Conservation (phyloP, 2,888 invertebrate genomes). For the Melipona beecheii region DNA sequence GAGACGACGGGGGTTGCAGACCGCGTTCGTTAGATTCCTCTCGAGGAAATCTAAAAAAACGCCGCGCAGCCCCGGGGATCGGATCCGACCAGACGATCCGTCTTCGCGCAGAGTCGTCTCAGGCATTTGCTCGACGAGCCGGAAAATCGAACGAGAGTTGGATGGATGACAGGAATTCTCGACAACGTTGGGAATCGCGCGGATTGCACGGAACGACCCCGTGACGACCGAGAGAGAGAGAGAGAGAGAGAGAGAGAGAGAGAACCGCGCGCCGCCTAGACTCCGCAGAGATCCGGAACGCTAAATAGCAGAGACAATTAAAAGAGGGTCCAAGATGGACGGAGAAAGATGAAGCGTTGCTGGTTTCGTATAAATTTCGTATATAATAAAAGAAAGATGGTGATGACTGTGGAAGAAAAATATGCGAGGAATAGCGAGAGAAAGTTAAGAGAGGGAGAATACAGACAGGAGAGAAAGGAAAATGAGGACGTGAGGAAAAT, state of each 20-base stretch:
- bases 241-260: neutral
- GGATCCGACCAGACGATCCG: conserved; percentile 60
- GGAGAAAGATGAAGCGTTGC: neutral
- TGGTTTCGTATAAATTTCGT: neutral
- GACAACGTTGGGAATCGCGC: conserved; percentile 34
- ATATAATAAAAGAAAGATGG: neutral
- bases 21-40: conserved; percentile 22
- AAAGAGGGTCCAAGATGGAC: neutral
- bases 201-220: conserved; percentile 26
- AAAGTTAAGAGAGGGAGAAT: neutral
- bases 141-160: conserved; percentile 67
- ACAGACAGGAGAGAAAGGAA: too few relatives aligned
- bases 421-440: neutral
- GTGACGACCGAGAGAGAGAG: conserved; percentile 18
- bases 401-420: neutral
- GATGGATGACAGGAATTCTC: conserved; percentile 51
- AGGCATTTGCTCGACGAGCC: conserved; percentile 60
- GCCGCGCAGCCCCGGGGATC: conserved; percentile 26
- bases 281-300: neutral
- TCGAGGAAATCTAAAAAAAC: conserved; percentile 45
- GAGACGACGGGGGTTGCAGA: neutral
- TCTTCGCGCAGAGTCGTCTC: conserved; percentile 52
- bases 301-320: conserved; percentile 25
- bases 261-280: neutral
- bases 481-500: too few relatives aligned